Base-by-base conservation (phyloP, 2,113 vertebrate species). In the Potamarius usumacintae region DNA sequence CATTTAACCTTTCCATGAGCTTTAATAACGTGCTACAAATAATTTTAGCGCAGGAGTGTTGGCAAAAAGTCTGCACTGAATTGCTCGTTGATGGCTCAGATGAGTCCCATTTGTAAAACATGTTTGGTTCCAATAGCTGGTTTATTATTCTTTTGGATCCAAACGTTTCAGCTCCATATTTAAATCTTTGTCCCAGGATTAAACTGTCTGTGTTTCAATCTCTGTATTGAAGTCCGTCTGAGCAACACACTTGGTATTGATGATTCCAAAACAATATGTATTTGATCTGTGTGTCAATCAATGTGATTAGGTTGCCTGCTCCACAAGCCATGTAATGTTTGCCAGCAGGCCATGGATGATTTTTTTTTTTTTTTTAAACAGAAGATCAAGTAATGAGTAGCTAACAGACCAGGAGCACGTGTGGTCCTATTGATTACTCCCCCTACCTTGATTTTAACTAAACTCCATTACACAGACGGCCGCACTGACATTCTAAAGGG, bases 391-490 rank as follows among this genome's bases (percentile, higher is more conserved):
- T 72, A 87, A 87, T 82, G 62, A 69, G 82, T 52, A 55, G 34
- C 71, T 83, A 67, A 87, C 81, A 60, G 42, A 60, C 17, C 67
- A 18, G 7, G 50, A 78, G 52, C 52, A 74, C 57, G 52, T 53
- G 17, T 77, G 50, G 60, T 30, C 65, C 63, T 74, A 82, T 89
- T 65, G 77, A 82, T 87, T 69, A 48, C 34, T 57, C 25, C 58
- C 48, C n/a, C 65, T 78, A 74, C 83, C 65, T 65, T 52, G 71
- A 83, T 82, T 87, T 89, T 87, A 89, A 78, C 83, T 52, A 84
- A 85, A 78, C 83, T 63, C 60, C 63, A 62, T 85, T 78, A 34
- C 62, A 30, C 12, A 14, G 80, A 30, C 78, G 65, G 77, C 9
- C 58, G 50, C 5, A 2, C 50, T 82, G 88, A 89, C 85, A 65